Evolutionary conservation across 2,797 vertebrate species (phyloP), one percentile per base, ranked within the genome.

Genomic region (Ciconia nigra): DNA sequence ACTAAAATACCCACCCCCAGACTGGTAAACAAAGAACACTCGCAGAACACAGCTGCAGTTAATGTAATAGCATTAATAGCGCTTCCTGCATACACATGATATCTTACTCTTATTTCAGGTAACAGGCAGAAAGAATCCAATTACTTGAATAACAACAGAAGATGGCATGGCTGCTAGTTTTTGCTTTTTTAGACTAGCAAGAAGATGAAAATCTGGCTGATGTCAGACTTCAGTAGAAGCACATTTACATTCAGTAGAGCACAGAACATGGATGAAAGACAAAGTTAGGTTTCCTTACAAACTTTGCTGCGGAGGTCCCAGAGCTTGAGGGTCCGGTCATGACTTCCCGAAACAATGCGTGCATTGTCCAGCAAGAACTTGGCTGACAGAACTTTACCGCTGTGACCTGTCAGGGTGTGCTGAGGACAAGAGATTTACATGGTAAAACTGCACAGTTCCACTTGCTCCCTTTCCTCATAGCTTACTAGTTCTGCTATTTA

Each of bases 301-400:
- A 99, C 99, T 99, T 99, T 99, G 98, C 99, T 99, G 98, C 99
- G 99, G n/a, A 99, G 99, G 94, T 99, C 99, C 99, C 99, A 99
- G 49, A 99, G 99, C 90, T 99, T 99, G 84, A 99, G 99, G 2
- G 99, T 99, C 72, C 99, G 98, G 98, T 99, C 99, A 1, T 99
- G 99, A 92, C 99, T 99, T 69, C 99, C 99, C 0, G 99, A 99
- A 70, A 99, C 99, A 31, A 99, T 99, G 3, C 99, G 99, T 1
- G 99, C 98, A 18, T 99, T 99, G 98, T 99, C 99, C 97, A 99
- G 95, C 74, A 99, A 97, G 98, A 99, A 99, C 69, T 99, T 99
- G 77, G 99, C 99, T 0, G 99, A 99, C 11, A 99, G 98, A 33
- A 99, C 99, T 92, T 99, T 99, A 37, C 99, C 99, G 2, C 99